These are phyloP conservation scores for Malurus leucopterus DNA, from an alignment of 2,797 vertebrate species.

Conservation along the genomic window DNA sequence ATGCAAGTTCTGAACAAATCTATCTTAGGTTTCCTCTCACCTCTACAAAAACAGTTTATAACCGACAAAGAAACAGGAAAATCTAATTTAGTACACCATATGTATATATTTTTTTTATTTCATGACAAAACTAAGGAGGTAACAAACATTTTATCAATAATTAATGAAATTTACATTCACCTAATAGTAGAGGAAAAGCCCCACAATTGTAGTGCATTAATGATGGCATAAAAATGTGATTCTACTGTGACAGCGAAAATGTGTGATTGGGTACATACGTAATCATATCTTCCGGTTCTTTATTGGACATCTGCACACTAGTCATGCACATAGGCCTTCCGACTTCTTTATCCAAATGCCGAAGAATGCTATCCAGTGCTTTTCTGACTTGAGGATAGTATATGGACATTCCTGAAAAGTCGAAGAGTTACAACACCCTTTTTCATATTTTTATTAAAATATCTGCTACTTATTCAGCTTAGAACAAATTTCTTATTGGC, in stretches of 20 bases:
- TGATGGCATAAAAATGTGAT: not conserved
- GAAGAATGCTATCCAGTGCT: constrained; percentile 93
- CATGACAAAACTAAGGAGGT: not conserved
- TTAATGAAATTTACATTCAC: not conserved
- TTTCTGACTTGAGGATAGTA: constrained; percentile 98
- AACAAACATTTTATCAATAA: not conserved
- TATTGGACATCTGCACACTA: constrained; percentile 97
- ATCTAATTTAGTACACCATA: not conserved
- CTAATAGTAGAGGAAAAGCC: not conserved
- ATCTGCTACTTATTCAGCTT: not conserved
- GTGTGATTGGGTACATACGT: constrained; percentile 78
- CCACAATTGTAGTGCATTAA: not conserved
- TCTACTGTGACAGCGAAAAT: not conserved
- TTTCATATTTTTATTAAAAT: not conserved
- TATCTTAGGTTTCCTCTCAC: constrained; percentile 98
- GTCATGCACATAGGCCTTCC: constrained; percentile 99
- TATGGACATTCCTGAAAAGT: constrained; percentile 89
- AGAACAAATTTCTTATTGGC: not conserved
- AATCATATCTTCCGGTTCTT: constrained; percentile 98
- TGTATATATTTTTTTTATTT: not conserved
- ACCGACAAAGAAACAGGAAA: not conserved
- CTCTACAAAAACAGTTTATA: constrained; percentile 74
- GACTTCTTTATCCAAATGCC: constrained; percentile 97
- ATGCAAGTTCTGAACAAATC: constrained; percentile 97
- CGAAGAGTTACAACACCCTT: not conserved